Percentiles rank a stretch among this genome's conserved stretches.
phyloP scores from a whole-genome alignment of 2,113 vertebrate genomes.

The Lanius collurio region DNA sequence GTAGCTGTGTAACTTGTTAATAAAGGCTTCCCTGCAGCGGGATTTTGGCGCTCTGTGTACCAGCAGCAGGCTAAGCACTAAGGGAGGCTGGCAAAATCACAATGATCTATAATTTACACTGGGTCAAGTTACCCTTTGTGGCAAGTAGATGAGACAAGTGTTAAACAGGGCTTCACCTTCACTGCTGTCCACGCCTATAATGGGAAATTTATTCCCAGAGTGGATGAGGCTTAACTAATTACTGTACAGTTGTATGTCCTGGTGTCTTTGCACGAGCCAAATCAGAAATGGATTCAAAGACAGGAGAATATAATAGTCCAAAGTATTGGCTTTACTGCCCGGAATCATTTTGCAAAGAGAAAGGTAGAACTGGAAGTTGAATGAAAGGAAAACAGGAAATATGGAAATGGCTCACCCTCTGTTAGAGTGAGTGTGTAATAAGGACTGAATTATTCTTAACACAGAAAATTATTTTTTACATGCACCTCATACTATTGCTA shows the following conservation, averaged over 20 bases:
- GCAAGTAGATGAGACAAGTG: constrained; percentile 12
- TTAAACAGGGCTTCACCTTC: background rate
- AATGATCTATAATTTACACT: constrained; percentile 8
- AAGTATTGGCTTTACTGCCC: background rate
- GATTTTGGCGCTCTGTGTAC: background rate
- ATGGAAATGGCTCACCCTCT: background rate
- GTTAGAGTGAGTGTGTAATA: background rate
- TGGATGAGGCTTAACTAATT: background rate
- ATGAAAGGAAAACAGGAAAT: background rate
- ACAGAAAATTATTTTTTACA: background rate
- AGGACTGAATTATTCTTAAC: background rate
- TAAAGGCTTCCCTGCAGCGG: background rate
- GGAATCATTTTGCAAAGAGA: background rate
- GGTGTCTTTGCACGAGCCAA: background rate
- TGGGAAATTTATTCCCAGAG: background rate
- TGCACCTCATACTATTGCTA: background rate
- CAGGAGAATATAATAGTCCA: background rate
- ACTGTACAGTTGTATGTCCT: background rate
- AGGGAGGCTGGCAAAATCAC: constrained; percentile 4
- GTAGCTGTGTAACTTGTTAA: background rate
- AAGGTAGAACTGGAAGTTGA: background rate
- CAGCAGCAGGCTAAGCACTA: background rate
- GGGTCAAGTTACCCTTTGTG: background rate
- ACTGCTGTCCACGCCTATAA: background rate
- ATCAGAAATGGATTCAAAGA: background rate